Evolutionary conservation across 2,888 invertebrate species (phyloP).

Genomic region (Morinoia aosen): DNA sequence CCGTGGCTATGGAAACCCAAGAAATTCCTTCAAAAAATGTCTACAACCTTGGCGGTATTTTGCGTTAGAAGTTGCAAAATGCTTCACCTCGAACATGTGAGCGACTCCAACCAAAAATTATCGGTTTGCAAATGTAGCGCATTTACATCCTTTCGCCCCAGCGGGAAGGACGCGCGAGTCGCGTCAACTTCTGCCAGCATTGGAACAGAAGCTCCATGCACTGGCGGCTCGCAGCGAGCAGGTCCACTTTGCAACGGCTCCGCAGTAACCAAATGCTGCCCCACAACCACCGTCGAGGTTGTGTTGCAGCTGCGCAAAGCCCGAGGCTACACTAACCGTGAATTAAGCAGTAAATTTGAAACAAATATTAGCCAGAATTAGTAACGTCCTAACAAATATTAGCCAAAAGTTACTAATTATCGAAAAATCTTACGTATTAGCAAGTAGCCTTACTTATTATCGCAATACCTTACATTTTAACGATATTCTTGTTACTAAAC

Average conservation of each 20-base stretch:
- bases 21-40: background rate
- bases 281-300: background rate
- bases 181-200: background rate
- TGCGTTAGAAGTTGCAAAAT: background rate
- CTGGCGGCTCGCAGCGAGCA: background rate
- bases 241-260: background rate
- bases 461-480: no score
- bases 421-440: no score
- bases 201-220: background rate
- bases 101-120: background rate
- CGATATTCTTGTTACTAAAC: no score
- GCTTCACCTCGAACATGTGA: background rate
- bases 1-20: background rate
- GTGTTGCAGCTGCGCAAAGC: background rate
- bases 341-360: background rate
- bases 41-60: background rate
- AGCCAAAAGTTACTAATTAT: no score
- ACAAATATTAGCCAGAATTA: no score
- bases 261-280: background rate
- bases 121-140: background rate
- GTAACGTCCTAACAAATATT: no score
- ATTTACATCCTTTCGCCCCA: background rate
- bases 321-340: background rate
- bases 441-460: no score
- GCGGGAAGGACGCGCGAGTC: background rate